Conservation (phyloP, 2,797 vertebrate genomes). For the Spheniscus humboldti region DNA sequence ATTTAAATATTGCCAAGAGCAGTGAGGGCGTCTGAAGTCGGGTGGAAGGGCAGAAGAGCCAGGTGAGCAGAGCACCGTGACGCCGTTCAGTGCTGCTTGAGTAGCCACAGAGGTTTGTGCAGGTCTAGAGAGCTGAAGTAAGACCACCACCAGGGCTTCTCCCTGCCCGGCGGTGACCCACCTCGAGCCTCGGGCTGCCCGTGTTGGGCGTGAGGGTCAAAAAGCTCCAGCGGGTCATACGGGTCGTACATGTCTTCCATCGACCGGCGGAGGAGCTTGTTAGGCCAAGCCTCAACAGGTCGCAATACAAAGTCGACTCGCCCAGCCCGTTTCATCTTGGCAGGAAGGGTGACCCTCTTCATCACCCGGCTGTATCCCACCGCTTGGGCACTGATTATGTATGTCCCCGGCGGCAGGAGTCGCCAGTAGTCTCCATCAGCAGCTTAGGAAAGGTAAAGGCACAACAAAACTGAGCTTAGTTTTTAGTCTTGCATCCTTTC, state of each 20-base stretch:
- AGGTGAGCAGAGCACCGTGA: rapidly evolving
- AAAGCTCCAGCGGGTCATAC: conserved; percentile 80
- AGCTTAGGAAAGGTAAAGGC: conserved; percentile 66
- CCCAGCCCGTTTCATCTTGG: conserved; percentile 80
- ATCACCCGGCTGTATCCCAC: conserved; percentile 84
- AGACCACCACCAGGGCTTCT: conserved; percentile 98
- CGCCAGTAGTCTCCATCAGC: conserved; percentile 95
- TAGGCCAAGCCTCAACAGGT: conserved; percentile 74
- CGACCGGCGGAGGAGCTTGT: conserved; percentile 59
- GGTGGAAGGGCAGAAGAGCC: not conserved
- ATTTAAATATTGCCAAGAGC: conserved; percentile 39
- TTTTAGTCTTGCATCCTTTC: rapidly evolving
- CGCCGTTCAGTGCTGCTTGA: conserved; percentile 76
- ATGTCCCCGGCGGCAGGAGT: conserved; percentile 84
- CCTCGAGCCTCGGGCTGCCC: conserved; percentile 29
- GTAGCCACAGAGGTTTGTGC: conserved; percentile 88
- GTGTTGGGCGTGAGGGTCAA: conserved; percentile 66
- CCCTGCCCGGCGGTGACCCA: not conserved
- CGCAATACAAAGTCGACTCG: conserved; percentile 88
- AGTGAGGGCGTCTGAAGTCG: rapidly evolving
- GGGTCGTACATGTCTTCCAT: conserved; percentile 71
- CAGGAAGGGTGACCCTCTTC: conserved; percentile 88
- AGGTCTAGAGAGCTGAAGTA: conserved; percentile 88
- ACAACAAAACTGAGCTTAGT: not conserved
- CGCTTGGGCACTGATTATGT: conserved; percentile 86